Evolutionary conservation across 2,888 invertebrate species (phyloP), one percentile per base, ranked within the genome.

Genomic region (Cerceris rybyensis): DNA sequence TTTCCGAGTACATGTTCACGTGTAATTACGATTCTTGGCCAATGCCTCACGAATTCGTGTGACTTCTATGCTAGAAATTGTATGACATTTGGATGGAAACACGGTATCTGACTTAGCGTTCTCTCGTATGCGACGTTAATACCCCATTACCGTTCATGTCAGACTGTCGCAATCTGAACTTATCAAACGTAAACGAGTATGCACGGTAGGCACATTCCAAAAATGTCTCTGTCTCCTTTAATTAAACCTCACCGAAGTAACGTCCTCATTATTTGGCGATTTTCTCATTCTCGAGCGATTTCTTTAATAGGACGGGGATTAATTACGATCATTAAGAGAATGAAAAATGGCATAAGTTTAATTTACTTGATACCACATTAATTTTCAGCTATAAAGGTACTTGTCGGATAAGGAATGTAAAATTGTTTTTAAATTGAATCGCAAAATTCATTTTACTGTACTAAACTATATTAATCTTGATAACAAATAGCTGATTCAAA

Each of bases 1-100:
- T 28, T 28, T 28, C 28, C 28, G 28, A 4, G 28, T 28, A 28
- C 28, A 28, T 28, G 28, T 28, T 28, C 28, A 28, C 28, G 46
- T 52, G 52, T 60, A 69, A 54, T 69, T 60, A 60, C 59, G 16
- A 60, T 69, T 58, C 60, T 7, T 39, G 7, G 17, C 28, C 52
- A 59, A 69, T 60, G 52, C 49, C 42, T 28, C 28, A 1, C 2
- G 28, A 28, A 28, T 4, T 65, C 43, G 43, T 39, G 43, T 57
- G 46, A 14, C 63, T 71, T 41, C 54, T n/a, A 54, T n/a, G 16
- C n/a, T 42, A 13, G n/a, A n/a, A 11, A 46, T 46, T 46, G 46
- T 54, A 54, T n/a, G 54, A 54, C 14, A n/a, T 7, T n/a, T 16
- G n/a, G 54, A 54, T n/a, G 54, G 14, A 54, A 54, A 54, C 54